These are phyloP conservation scores for Eupithecia subumbrata DNA, from an alignment of 2,888 invertebrate species.

Conservation along the genomic window DNA sequence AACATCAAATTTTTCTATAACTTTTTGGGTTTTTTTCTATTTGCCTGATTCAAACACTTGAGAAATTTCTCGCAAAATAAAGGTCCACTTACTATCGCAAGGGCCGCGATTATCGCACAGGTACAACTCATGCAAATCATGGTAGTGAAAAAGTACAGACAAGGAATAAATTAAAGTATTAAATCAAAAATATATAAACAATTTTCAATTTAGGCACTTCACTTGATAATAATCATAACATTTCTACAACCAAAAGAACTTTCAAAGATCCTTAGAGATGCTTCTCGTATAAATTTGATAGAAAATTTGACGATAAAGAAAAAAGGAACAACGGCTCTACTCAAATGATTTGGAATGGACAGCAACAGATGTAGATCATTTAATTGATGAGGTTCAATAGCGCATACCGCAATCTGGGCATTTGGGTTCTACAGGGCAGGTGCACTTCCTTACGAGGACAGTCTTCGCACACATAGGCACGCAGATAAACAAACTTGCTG, in stretches of 20 bases:
- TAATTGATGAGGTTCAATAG: conserved; percentile 8
- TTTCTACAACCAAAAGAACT: not conserved
- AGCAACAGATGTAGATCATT: not conserved
- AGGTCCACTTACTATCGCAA: conserved; percentile 52
- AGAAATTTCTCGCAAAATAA: conserved; percentile 55
- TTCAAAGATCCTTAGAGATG: not conserved
- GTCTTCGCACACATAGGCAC: conserved; percentile 54
- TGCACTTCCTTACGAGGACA: conserved; percentile 49
- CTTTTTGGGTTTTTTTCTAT: not conserved
- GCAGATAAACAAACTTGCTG: conserved; percentile 53
- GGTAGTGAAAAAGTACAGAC: not conserved
- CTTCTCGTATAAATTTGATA: not conserved
- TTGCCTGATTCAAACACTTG: conserved; percentile 41
- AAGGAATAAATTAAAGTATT: not conserved
- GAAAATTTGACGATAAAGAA: not conserved
- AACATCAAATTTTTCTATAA: not conserved
- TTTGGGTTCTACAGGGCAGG: conserved; percentile 51
- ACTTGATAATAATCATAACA: not conserved
- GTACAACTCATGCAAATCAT: conserved; percentile 58
- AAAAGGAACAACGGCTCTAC: not conserved
- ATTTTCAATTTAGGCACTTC: not conserved
- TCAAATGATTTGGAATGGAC: not conserved
- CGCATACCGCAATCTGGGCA: conserved; percentile 56
- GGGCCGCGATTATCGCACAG: conserved; percentile 49
- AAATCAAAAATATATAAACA: conserved; percentile 2